These are phyloP conservation scores for Zenarchopterus dispar DNA, from an alignment of 2,797 vertebrate species.

Conservation along the genomic window DNA sequence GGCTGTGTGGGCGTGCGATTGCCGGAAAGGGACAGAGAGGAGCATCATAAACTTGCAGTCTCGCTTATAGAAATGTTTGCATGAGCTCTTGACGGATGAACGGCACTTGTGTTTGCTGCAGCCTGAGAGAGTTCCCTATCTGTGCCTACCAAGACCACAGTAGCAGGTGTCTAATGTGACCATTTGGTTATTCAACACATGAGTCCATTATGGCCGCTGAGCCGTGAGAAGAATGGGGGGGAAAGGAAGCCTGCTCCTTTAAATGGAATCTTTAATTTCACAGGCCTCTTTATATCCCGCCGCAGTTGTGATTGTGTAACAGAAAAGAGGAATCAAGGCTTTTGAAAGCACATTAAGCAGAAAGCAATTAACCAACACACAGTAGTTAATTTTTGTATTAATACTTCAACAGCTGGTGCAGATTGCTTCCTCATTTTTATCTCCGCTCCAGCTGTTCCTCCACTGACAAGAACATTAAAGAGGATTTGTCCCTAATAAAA, in stretches of 20 bases:
- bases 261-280: slow-evolving; percentile 85
- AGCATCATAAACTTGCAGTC: slow-evolving; percentile 67
- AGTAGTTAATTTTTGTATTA: slow-evolving; percentile 86
- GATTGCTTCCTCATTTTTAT: slow-evolving; percentile 83
- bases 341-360: slow-evolving; percentile 86
- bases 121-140: slow-evolving; percentile 67
- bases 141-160: slow-evolving; percentile 67
- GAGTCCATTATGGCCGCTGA: slow-evolving; percentile 81
- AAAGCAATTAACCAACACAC: slow-evolving; percentile 86
- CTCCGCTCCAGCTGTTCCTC: slow-evolving; percentile 82
- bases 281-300: slow-evolving; percentile 79
- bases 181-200: slow-evolving; percentile 83
- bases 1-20: slow-evolving; percentile 59
- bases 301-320: slow-evolving; percentile 77
- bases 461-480: slow-evolving; percentile 83
- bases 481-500: slow-evolving; percentile 84
- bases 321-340: slow-evolving; percentile 81
- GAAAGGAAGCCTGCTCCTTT: slow-evolving; percentile 64
- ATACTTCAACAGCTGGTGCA: slow-evolving; percentile 84
- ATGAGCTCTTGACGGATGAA: slow-evolving; percentile 75
- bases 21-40: slow-evolving; percentile 57
- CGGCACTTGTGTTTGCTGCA: slow-evolving; percentile 68
- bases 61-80: slow-evolving; percentile 77
- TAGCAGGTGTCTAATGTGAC: slow-evolving; percentile 86
- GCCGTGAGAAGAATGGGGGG: slow-evolving; percentile 76